Evolutionary conservation across 2,888 invertebrate genomes (phyloP).

Genomic region (Leptopterna dolabrata): DNA sequence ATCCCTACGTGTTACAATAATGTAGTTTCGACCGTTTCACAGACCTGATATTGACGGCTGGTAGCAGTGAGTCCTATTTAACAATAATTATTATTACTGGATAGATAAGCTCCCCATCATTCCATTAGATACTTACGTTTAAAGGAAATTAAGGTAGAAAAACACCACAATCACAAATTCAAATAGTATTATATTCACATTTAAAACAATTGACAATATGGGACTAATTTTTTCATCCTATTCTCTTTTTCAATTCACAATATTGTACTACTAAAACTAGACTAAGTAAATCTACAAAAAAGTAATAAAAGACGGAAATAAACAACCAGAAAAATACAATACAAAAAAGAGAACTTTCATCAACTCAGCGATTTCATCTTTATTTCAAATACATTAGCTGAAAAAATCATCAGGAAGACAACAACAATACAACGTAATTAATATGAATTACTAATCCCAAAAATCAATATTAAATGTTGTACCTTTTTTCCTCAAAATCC

Average conservation of each 20-base stretch:
- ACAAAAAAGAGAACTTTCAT: constrained; percentile 33
- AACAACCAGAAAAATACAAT: constrained; percentile 55
- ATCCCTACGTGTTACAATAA: too few relatives aligned
- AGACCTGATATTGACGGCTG: too few relatives aligned
- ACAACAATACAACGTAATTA: constrained; percentile 50
- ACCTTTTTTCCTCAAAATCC: constrained; percentile 33
- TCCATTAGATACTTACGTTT: too few relatives aligned
- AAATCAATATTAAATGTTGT: constrained; percentile 42
- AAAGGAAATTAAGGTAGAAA: background rate
- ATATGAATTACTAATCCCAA: constrained; percentile 38
- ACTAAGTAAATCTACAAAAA: constrained; percentile 58
- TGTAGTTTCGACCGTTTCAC: too few relatives aligned
- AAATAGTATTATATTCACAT: constrained; percentile 62
- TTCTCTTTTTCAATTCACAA: constrained; percentile 46
- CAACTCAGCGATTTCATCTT: background rate
- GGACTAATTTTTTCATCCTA: constrained; percentile 60
- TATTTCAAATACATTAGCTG: constrained; percentile 19
- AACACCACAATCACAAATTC: constrained; percentile 59
- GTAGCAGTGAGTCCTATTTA: too few relatives aligned
- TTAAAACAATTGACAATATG: constrained; percentile 63
- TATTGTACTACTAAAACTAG: constrained; percentile 60
- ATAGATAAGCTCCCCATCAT: too few relatives aligned
- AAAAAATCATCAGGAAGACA: constrained; percentile 50
- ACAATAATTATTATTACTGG: too few relatives aligned
- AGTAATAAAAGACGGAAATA: constrained; percentile 58